Evolutionary conservation across 2,113 vertebrate species (phyloP).

Genomic region (Electrona antarctica): DNA sequence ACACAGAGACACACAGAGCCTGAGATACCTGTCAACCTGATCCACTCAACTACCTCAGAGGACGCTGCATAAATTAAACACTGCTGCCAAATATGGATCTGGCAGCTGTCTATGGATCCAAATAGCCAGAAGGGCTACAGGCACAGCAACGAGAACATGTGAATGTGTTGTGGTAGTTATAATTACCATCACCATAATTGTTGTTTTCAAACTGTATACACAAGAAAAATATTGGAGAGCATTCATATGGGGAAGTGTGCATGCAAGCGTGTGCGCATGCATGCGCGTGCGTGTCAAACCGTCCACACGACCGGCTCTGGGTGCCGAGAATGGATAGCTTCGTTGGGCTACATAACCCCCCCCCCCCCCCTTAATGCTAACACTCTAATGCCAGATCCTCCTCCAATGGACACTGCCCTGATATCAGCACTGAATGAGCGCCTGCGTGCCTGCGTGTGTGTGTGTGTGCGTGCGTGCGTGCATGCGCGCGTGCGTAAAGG

Average conservation of each 20-base stretch:
- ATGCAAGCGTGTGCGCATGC: neutral
- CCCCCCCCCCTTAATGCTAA: too few species aligned
- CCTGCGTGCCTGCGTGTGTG: too few species aligned
- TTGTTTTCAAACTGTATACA: too few species aligned
- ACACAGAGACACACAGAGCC: slow-evolving; percentile 52
- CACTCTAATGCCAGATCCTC: too few species aligned
- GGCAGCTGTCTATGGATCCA: slow-evolving; percentile 44
- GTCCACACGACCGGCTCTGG: too few species aligned
- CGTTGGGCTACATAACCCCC: too few species aligned
- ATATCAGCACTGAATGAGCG: too few species aligned
- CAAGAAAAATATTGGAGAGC: too few species aligned
- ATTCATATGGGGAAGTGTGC: neutral
- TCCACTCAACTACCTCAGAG: slow-evolving; percentile 45
- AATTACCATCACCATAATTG: too few species aligned
- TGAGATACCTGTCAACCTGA: slow-evolving; percentile 60
- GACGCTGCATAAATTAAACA: slow-evolving; percentile 63
- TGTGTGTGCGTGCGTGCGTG: neutral
- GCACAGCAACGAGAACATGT: neutral
- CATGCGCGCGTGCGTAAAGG: slow-evolving; percentile 78
- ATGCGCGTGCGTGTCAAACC: neutral
- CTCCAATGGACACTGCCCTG: too few species aligned
- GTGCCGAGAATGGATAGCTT: too few species aligned
- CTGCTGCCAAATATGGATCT: slow-evolving; percentile 34
- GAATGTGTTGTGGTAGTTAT: neutral
- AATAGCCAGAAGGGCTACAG: slow-evolving; percentile 12